These are phyloP conservation scores for Calliopsis andreniformis DNA, from an alignment of 1,140 invertebrate genomes.

Conservation along the genomic window DNA sequence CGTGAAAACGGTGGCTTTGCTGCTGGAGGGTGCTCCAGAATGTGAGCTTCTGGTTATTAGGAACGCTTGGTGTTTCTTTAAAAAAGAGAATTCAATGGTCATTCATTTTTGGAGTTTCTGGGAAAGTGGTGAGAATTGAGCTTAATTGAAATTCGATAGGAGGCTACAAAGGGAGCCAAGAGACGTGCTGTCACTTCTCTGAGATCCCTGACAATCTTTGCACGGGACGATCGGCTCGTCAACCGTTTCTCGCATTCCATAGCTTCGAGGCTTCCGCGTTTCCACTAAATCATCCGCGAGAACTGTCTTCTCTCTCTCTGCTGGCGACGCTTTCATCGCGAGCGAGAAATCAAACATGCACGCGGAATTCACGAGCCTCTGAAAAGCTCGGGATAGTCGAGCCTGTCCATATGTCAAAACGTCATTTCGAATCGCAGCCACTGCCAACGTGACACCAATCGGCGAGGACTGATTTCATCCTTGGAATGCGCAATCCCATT, in stretches of 20 bases:
- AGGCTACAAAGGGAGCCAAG: no score
- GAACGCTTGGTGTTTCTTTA: not conserved
- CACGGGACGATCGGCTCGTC: not conserved
- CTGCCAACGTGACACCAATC: no score
- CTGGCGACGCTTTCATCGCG: conserved; percentile 1
- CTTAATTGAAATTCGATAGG: no score
- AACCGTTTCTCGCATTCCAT: conserved; percentile 15
- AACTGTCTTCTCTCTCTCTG: not conserved
- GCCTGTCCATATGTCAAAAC: not conserved
- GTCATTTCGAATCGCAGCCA: no score
- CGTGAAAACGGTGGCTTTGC: not conserved
- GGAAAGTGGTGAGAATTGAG: no score
- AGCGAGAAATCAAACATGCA: not conserved
- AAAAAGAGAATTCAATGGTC: no score
- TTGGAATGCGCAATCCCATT: no score
- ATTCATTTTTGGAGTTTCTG: no score
- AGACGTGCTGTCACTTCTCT: not conserved
- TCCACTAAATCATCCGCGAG: conserved; percentile 26
- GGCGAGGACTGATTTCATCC: no score
- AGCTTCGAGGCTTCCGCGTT: conserved; percentile 16
- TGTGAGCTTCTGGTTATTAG: conserved; percentile 11
- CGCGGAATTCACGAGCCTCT: no score
- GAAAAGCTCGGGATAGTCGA: not conserved
- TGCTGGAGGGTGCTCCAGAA: not conserved
- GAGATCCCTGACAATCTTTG: not conserved